phyloP scores from a whole-genome alignment of 2,113 vertebrate species.

The Prochilodus magdalenae region DNA sequence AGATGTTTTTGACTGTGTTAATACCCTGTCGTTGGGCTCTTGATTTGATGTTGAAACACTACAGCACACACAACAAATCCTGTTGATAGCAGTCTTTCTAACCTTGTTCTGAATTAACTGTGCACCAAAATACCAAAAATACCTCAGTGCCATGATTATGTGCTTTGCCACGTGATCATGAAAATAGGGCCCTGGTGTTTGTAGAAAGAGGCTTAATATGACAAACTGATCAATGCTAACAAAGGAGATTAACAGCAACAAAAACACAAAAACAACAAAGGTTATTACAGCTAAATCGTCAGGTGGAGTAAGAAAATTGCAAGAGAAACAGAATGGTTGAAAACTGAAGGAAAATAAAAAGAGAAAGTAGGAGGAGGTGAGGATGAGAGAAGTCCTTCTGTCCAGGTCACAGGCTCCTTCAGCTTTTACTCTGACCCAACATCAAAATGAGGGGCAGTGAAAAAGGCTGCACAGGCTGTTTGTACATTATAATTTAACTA shows the following conservation, averaged over 20 bases:
- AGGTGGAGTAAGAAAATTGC: constrained; percentile 44
- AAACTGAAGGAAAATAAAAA: constrained; percentile 4
- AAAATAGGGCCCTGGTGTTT: neutral
- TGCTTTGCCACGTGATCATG: neutral
- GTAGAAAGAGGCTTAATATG: constrained; percentile 4
- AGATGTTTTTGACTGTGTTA: too few relatives aligned
- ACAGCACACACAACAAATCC: too few relatives aligned
- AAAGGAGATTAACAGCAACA: constrained; percentile 1
- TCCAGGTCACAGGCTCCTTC: neutral
- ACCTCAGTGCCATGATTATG: neutral
- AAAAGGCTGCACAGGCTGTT: neutral
- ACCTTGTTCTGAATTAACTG: too few relatives aligned
- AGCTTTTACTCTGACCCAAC: neutral
- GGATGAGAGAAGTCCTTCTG: constrained; percentile 72
- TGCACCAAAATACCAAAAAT: too few relatives aligned
- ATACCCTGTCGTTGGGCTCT: too few relatives aligned
- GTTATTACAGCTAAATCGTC: neutral
- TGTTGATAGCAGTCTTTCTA: too few relatives aligned
- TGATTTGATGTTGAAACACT: too few relatives aligned
- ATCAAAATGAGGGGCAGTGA: neutral
- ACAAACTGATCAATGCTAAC: constrained; percentile 13
- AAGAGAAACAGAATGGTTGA: constrained; percentile 48
- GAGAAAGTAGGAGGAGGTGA: neutral
- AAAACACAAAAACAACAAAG: constrained; percentile 26
- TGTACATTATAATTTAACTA: neutral